A percentile compares a stretch with the other conserved stretches of the same genome.
Conservation (phyloP, 2,888 invertebrate genomes). For the Leptarthrus brevirostris region DNA sequence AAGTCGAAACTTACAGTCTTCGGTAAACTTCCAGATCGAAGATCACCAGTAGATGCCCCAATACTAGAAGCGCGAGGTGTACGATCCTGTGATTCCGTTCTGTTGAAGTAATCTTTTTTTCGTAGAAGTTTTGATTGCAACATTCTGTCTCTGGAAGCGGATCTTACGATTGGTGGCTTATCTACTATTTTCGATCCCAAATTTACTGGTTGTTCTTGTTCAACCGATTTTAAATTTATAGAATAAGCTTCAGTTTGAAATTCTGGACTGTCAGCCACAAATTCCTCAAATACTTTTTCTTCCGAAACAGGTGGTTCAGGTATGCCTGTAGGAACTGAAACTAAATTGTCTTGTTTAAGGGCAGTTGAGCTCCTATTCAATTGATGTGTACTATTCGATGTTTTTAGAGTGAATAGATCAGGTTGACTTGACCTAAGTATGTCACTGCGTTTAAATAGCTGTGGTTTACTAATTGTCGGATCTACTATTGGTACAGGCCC, state of each 20-base stretch:
- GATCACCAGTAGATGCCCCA: conserved; percentile 60
- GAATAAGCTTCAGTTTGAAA: background rate
- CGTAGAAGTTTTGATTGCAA: conserved; percentile 57
- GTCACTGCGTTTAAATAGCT: conserved; percentile 34
- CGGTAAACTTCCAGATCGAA: conserved; percentile 62
- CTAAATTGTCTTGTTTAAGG: conserved; percentile 3
- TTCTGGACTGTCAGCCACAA: background rate
- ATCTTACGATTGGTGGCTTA: conserved; percentile 49
- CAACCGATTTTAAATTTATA: background rate
- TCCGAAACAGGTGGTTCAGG: background rate
- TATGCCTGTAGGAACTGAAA: conserved; percentile 43
- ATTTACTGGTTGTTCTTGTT: background rate
- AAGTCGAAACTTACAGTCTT: conserved; percentile 68
- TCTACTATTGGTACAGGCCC: conserved; percentile 3
- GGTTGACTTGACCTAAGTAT: conserved; percentile 39
- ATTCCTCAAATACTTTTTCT: background rate
- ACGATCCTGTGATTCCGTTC: conserved; percentile 66
- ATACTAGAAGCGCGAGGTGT: conserved; percentile 56
- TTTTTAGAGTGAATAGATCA: conserved; percentile 1
- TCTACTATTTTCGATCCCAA: background rate
- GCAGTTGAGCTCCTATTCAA: conserved; percentile 1
- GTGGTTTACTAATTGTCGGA: conserved; percentile 6
- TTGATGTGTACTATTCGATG: background rate
- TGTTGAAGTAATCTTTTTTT: conserved; percentile 60
- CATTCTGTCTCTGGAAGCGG: conserved; percentile 60